Base-by-base conservation (phyloP, 2,797 vertebrate genomes). In the Anguilla anguilla region DNA sequence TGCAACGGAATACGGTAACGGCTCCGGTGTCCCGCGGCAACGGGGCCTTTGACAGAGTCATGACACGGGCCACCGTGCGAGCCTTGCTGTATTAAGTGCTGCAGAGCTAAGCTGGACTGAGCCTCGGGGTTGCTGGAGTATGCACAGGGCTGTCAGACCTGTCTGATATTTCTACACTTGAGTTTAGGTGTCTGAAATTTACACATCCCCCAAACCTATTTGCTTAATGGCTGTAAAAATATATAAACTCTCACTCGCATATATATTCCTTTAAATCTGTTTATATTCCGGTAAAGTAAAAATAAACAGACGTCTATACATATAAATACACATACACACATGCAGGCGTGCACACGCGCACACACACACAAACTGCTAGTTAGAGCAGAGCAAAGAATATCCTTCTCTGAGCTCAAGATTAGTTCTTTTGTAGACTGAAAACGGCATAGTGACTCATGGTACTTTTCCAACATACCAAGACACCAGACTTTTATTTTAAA, bases 1-100 rank as follows among this genome's bases (percentile, higher is more conserved):
- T 97, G 98, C 88, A 99, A 98, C 88, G 99, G 99, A 89, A 97
- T 99, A 92, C 97, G 98, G 99, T 99, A 96, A 67, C 90, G 90
- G 74, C 87, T 64, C 53, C 3, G 15, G 51, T 92, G 86, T 88
- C 86, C 61, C 89, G 49, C 9, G 85, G 19, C 64, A 17, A 55
- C 17, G 49, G 64, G 13, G 49, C 28, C 9, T 74, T 85, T 72
- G 87, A 64, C 15, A 39, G 17, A 19, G 19, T n/a, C 25, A n/a
- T 67, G 28, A 72, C 28, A 13, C 28, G 28, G 25, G 25, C n/a
- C 67, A 72, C 67, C 28, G 28, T 72, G 59, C 28, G 9, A 31
- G 15, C n/a, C 67, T 72, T 7, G 11, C 67, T 72, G n/a, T 72
- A n/a, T 6, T 72, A 10, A 72, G n/a, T 72, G n/a, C 10, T 28